Evolutionary conservation across 2,888 invertebrate genomes (phyloP).

Genomic region (Mermis nigrescens): DNA sequence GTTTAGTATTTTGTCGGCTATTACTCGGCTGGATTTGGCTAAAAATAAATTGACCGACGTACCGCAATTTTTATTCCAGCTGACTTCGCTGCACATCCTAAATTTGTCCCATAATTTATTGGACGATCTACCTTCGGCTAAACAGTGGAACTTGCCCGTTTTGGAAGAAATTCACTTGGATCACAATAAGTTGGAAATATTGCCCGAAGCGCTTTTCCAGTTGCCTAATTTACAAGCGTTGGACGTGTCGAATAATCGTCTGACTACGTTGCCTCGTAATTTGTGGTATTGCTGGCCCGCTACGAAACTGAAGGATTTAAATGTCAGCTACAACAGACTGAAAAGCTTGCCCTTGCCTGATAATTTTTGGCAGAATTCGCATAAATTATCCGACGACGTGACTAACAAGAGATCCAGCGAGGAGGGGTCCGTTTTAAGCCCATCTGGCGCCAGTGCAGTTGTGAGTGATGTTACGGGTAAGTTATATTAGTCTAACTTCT

Average conservation of each 20-base stretch:
- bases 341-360: constrained; percentile 53
- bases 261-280: constrained; percentile 57
- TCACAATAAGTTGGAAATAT: constrained; percentile 59
- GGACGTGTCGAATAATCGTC: constrained; percentile 81
- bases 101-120: constrained; percentile 75
- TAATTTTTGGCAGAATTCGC: no score
- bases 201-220: constrained; percentile 62
- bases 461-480: no score
- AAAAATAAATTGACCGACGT: constrained; percentile 60
- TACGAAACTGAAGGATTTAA: constrained; percentile 63
- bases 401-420: no score
- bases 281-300: constrained; percentile 64
- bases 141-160: constrained; percentile 41
- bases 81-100: constrained; percentile 57
- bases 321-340: constrained; percentile 67
- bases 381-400: no score
- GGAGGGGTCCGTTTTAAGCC: no score
- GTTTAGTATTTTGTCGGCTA: constrained; percentile 53
- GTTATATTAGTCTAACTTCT: no score
- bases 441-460: no score
- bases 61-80: constrained; percentile 60
- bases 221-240: constrained; percentile 57
- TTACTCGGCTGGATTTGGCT: constrained; percentile 79
- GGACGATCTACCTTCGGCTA: constrained; percentile 42
- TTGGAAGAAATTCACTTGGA: constrained; percentile 76